Evolutionary conservation across 2,888 invertebrate species (phyloP).

Genomic region (Mylabris sibirica): DNA sequence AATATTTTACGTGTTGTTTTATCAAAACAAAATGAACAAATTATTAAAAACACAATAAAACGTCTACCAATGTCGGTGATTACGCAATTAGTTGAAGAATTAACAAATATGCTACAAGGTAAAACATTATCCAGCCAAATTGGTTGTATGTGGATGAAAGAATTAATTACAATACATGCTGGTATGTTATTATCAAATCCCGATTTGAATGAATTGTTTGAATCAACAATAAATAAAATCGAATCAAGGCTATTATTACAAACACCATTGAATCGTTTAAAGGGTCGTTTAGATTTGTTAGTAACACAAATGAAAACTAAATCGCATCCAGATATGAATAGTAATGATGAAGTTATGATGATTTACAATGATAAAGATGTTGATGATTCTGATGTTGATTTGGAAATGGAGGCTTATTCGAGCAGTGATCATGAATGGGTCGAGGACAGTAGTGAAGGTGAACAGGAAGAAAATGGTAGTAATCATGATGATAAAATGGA

Average conservation of each 20-base stretch:
- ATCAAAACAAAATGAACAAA: constrained; percentile 68
- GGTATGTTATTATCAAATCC: constrained; percentile 70
- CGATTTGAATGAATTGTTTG: constrained; percentile 65
- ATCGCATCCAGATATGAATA: constrained; percentile 48
- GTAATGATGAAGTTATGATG: constrained; percentile 62
- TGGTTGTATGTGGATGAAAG: constrained; percentile 68
- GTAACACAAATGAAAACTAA: constrained; percentile 63
- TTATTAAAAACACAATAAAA: constrained; percentile 78
- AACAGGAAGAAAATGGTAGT: constrained; percentile 33
- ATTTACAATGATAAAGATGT: constrained; percentile 65
- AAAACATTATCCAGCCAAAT: constrained; percentile 71
- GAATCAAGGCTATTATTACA: constrained; percentile 65
- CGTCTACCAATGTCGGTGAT: constrained; percentile 80
- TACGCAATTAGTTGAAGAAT: constrained; percentile 74
- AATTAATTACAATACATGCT: constrained; percentile 67
- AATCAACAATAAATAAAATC: constrained; percentile 66
- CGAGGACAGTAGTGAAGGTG: constrained; percentile 55
- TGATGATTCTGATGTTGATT: constrained; percentile 55
- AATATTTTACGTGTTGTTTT: constrained; percentile 77
- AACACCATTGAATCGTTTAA: constrained; percentile 65
- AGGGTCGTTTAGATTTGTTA: constrained; percentile 69
- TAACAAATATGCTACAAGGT: constrained; percentile 72
- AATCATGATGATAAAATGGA: constrained; percentile 27
- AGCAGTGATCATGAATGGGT: constrained; percentile 58
- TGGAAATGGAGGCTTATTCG: constrained; percentile 50